phyloP scores from a whole-genome alignment of 2,113 vertebrate species.

The Actenoides lindsayi region DNA sequence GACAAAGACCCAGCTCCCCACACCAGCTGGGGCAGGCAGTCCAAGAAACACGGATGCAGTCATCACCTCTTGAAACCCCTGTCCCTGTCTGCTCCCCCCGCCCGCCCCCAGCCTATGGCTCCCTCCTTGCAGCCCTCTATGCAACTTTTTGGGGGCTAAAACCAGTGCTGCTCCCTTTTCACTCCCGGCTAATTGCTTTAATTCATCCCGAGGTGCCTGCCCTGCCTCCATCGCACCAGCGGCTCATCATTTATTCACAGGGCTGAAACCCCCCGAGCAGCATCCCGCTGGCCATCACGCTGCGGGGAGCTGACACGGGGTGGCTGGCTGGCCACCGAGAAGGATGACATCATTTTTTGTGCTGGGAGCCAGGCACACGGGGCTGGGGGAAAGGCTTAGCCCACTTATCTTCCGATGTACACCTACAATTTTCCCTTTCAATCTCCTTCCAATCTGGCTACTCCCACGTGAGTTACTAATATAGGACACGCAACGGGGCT shows the following conservation, averaged over 20 bases:
- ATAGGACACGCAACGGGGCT: constrained; percentile 76
- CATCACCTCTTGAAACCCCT: fast-evolving
- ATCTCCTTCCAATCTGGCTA: constrained; percentile 77
- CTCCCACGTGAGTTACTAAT: constrained; percentile 79
- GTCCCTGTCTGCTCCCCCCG: not conserved
- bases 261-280: constrained; percentile 56
- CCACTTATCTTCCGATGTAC: constrained; percentile 15
- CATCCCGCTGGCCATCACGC: constrained; percentile 61
- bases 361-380: constrained; percentile 11
- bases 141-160: constrained; percentile 15
- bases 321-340: constrained; percentile 61
- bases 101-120: fast-evolving
- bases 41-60: fast-evolving
- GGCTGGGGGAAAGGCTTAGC: constrained; percentile 39
- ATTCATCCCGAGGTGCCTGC: constrained; percentile 48
- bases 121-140: fast-evolving
- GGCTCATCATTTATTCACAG: constrained; percentile 73
- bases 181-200: constrained; percentile 61
- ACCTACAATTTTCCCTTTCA: constrained; percentile 60
- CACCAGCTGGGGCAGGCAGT: not conserved
- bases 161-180: not conserved
- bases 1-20: not conserved
- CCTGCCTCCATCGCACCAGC: constrained; percentile 35
- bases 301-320: constrained; percentile 64
- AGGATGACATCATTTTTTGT: constrained; percentile 73